Conservation (phyloP, 2,888 invertebrate genomes). For the Bellardia bayeri region DNA sequence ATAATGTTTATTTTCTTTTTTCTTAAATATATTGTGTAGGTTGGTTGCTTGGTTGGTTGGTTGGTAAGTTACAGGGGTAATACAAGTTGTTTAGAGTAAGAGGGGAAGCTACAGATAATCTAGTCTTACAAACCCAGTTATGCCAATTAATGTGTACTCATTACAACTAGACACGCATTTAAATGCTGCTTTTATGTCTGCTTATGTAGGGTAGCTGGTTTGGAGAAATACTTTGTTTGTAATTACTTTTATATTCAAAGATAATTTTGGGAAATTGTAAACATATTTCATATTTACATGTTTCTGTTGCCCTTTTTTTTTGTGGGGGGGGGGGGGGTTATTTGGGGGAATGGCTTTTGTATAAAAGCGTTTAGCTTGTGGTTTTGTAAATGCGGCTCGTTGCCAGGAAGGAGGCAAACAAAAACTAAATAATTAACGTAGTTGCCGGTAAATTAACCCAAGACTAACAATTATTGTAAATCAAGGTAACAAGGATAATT, state of each 20-base stretch:
- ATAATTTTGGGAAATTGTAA: constrained; percentile 38
- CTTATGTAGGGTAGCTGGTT: neutral
- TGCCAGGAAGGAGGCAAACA: neutral
- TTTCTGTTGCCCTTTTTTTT: neutral
- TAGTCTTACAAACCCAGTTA: constrained; percentile 68
- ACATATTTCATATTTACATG: constrained; percentile 35
- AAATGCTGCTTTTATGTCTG: constrained; percentile 14
- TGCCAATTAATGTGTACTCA: constrained; percentile 69
- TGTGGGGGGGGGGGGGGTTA: no score
- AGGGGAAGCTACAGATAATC: constrained; percentile 51
- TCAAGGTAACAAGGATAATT: neutral
- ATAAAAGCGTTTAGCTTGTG: constrained; percentile 15
- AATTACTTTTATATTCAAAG: constrained; percentile 61
- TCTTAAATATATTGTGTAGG: constrained; percentile 8
- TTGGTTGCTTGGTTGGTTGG: neutral
- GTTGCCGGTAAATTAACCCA: constrained; percentile 7
- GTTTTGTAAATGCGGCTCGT: constrained; percentile 1
- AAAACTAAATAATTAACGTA: neutral
- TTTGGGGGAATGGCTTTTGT: no score
- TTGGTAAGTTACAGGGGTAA: neutral
- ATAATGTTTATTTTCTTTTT: neutral
- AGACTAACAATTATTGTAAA: no score
- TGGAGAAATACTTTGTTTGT: constrained; percentile 19
- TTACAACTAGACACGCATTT: constrained; percentile 69
- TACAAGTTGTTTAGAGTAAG: neutral